Evolutionary conservation across 2,113 vertebrate genomes (phyloP), one percentile per base, ranked within the genome.

Genomic region (Egretta garzetta): DNA sequence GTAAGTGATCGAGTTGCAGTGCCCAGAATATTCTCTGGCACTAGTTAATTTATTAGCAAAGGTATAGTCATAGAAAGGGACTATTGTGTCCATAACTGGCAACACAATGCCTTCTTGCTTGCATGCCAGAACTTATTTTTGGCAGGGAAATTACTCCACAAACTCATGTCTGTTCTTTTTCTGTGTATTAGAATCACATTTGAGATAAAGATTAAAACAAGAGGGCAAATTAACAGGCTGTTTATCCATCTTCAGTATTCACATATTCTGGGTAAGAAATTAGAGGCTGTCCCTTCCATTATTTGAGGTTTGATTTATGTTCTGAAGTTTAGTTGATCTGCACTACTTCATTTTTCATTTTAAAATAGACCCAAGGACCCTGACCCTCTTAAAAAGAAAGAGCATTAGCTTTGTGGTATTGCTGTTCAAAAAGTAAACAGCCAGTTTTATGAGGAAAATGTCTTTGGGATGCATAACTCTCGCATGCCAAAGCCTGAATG

Each of bases 271-370:
- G 15, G 18, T 89, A 85, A 91, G 86, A 95, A 93, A 95, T 96
- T 67, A 74, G 64, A 92, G 22, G 41, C 81, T 87, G 80, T 35
- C 50, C 17, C 12, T 91, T 89, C 32, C 74, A 62, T 87, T 91
- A 93, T 94, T 96, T 91, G 64, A 93, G 73, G 76, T 93, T 96
- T 97, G 93, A 96, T 97, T 97, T 96, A 95, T 96, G 50, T 89
- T 72, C 84, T 82, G 74, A 91, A 87, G 84, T 95, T 95, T 95
- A 94, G 87, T 68, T 96, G 91, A 96, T 95, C 85, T 92, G 85
- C 77, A 85, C 45, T 96, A 62, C 93, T 96, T 91, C 66, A 97
- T 97, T 97, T 97, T 96, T 96, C 89, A 91, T 97, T 96, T 97
- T 94, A 89, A 96, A 95, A 95, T 94, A 88, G 93, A 87, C 53